phyloP scores from a whole-genome alignment of 2,888 invertebrate genomes.

The Pomacea canaliculata region DNA sequence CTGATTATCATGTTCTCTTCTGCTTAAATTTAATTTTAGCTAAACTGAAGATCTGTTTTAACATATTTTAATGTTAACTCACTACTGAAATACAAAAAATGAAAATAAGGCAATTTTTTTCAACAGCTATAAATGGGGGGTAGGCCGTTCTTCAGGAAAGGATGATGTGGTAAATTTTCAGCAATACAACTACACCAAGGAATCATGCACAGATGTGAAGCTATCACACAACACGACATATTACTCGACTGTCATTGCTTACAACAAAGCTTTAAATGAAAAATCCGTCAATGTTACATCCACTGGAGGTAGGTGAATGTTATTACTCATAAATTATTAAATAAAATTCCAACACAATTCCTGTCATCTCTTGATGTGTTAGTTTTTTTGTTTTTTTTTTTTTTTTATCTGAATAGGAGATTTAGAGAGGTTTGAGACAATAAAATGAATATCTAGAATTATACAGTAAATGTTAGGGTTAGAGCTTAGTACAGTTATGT shows the following conservation, averaged over 20 bases:
- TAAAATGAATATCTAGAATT: too few relatives aligned
- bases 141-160: slow-evolving; percentile 34
- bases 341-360: too few relatives aligned
- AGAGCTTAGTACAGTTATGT: too few relatives aligned
- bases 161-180: slow-evolving; percentile 42
- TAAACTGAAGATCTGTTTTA: too few relatives aligned
- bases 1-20: not conserved
- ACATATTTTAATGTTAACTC: too few relatives aligned
- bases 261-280: slow-evolving; percentile 51
- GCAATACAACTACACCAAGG: slow-evolving; percentile 37
- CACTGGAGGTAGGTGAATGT: slow-evolving; percentile 42
- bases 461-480: too few relatives aligned
- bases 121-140: slow-evolving; percentile 42
- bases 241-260: slow-evolving; percentile 48
- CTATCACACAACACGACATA: slow-evolving; percentile 47
- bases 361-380: too few relatives aligned
- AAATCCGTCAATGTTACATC: slow-evolving; percentile 41
- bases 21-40: too few relatives aligned
- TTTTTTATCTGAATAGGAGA: not conserved
- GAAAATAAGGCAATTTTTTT: not conserved
- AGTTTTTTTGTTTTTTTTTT: not conserved
- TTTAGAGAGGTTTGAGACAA: not conserved
- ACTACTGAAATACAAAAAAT: too few relatives aligned
- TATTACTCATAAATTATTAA: too few relatives aligned
- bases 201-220: slow-evolving; percentile 33